phyloP scores from a whole-genome alignment of 2,113 vertebrate genomes.

The Rafetus swinhoei region DNA sequence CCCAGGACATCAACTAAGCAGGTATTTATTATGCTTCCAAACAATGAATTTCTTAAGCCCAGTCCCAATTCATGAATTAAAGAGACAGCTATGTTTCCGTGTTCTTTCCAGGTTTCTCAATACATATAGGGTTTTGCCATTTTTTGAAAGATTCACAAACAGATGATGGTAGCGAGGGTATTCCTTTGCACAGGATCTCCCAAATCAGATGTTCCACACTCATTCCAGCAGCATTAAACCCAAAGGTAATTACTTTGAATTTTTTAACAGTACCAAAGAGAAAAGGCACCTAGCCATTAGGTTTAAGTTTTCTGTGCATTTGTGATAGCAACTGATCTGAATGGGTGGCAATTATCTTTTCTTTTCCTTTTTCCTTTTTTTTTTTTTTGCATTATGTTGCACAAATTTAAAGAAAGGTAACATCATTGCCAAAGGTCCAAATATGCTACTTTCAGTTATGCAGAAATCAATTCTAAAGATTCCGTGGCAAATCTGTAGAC shows the following conservation, averaged over 20 bases:
- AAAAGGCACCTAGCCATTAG: constrained; percentile 1
- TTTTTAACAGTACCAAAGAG: not conserved
- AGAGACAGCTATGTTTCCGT: not conserved
- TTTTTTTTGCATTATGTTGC: constrained; percentile 45
- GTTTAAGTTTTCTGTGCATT: constrained; percentile 32
- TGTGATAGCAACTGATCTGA: constrained; percentile 30
- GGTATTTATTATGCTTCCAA: not conserved
- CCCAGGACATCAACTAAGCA: no score
- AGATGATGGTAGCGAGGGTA: not conserved
- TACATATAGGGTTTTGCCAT: not conserved
- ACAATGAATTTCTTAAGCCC: not conserved
- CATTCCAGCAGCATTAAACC: not conserved
- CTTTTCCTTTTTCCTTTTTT: no score
- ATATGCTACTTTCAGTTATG: constrained; percentile 46
- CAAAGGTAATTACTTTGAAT: constrained; percentile 17
- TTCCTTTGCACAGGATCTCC: not conserved
- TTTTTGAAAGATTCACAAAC: not conserved
- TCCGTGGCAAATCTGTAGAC: constrained; percentile 38
- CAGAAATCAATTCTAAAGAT: constrained; percentile 21
- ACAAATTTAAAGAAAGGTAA: constrained; percentile 27
- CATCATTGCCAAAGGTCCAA: constrained; percentile 59
- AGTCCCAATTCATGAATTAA: not conserved
- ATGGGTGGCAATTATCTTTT: not conserved
- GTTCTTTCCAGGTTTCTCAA: not conserved
- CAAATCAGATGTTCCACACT: not conserved